These are phyloP conservation scores for Alosa alosa DNA, from an alignment of 2,113 vertebrate species.

Conservation along the genomic window DNA sequence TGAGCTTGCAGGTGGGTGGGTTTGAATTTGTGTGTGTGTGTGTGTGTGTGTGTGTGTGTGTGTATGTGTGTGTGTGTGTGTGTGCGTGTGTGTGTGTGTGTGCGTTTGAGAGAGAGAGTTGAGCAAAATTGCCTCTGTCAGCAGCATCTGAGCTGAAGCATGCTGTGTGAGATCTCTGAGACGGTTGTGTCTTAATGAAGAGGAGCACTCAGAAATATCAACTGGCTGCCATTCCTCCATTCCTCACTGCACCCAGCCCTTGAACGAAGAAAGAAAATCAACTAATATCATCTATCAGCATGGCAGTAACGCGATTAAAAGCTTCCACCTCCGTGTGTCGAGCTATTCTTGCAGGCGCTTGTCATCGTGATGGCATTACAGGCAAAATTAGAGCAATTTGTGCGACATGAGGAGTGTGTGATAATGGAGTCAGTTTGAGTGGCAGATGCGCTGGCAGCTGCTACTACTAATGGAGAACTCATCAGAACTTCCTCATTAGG, in stretches of 20 bases:
- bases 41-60: neutral
- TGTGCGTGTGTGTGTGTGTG: neutral
- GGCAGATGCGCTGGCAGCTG: slow-evolving; percentile 37
- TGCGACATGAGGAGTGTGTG: neutral
- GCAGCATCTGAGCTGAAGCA: neutral
- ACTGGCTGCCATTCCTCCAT: neutral
- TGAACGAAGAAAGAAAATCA: neutral
- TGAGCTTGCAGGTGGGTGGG: neutral
- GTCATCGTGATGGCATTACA: slow-evolving; percentile 47
- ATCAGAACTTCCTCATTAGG: slow-evolving; percentile 38
- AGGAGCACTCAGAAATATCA: neutral
- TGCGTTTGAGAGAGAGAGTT: neutral
- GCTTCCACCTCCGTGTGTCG: neutral
- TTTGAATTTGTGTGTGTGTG: no score
- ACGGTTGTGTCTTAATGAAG: neutral
- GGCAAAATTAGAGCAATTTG: slow-evolving; percentile 55
- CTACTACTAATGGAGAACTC: slow-evolving; percentile 60
- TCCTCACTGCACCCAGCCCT: neutral
- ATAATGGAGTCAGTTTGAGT: slow-evolving; percentile 49
- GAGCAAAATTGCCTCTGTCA: no score
- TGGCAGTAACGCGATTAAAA: neutral
- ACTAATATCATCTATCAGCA: neutral
- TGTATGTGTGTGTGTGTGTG: neutral
- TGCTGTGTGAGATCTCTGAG: neutral
- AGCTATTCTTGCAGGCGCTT: slow-evolving; percentile 27